phyloP scores from a whole-genome alignment of 1,140 invertebrate genomes.

The Lucilia sericata region DNA sequence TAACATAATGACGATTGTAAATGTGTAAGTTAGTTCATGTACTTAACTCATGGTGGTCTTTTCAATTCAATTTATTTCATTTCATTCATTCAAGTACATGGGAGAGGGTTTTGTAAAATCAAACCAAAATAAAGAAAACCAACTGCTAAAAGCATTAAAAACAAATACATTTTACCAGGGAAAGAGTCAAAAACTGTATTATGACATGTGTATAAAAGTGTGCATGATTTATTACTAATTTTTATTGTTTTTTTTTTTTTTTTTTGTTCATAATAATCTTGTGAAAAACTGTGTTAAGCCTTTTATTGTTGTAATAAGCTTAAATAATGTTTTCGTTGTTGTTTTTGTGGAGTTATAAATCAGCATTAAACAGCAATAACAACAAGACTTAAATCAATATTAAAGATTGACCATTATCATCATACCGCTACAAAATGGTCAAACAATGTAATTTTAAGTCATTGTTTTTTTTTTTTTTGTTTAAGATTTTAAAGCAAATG shows the following conservation, averaged over 20 bases:
- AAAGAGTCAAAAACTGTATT: neutral
- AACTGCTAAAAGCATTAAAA: neutral
- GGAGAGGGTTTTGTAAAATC: neutral
- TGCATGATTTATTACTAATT: slow-evolving; percentile 18
- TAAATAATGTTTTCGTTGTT: slow-evolving; percentile 31
- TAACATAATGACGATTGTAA: neutral
- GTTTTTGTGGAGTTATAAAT: slow-evolving; percentile 35
- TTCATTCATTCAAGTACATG: slow-evolving; percentile 10
- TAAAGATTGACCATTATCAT: neutral
- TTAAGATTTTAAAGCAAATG: too few relatives aligned
- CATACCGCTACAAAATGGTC: neutral
- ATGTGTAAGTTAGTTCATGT: neutral
- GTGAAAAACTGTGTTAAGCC: slow-evolving; percentile 35
- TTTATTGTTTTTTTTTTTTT: neutral
- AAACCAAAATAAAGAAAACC: neutral
- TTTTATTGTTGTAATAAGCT: slow-evolving; percentile 34
- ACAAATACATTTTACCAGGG: neutral
- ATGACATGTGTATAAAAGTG: slow-evolving; percentile 23
- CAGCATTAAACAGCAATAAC: slow-evolving; percentile 31
- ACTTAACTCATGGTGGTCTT: slow-evolving; percentile 21
- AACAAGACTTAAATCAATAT: slow-evolving; percentile 30
- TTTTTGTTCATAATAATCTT: neutral
- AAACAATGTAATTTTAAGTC: neutral
- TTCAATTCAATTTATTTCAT: slow-evolving; percentile 1
- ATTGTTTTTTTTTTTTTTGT: too few relatives aligned